Base-by-base conservation (phyloP, 2,113 vertebrate genomes). In the Psephotus haematonotus region DNA sequence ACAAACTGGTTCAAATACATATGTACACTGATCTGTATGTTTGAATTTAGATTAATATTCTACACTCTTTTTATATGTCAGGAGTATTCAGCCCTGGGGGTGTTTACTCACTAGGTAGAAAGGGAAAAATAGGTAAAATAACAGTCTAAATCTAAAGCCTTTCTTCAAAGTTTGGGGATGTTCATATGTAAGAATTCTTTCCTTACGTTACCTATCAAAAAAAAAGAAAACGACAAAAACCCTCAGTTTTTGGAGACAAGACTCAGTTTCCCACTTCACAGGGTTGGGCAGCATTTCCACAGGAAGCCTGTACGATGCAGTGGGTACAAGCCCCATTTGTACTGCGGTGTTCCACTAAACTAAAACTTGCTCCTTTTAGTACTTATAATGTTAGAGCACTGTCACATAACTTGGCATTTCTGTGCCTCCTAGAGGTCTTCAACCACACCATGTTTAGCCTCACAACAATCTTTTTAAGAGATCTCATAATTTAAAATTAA, bases 271-370 rank as follows among this genome's bases (percentile, higher is more conserved):
- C 44, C 22, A 25, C 43, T 70, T 27, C 46, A 31, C 37, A 72
- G 31, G 59, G 49, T 23, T 82, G 50, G 23, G 52, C 2, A 49
- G 7, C 47, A 55, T 33, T 6, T 44, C 31, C 19, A 9, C 17
- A 15, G n/a, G 62, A n/a, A 50, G 28, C 33, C 35, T 39, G n/a
- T 9, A 31, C 0, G 0, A 44, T 5, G n/a, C 18, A 20, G 59
- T 18, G 18, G 17, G 11, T 35, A 2, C 0, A 41, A 35, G 46
- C 57, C 50, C 31, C 31, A 8, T 6, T 53, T 33, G 41, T 31
- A 29, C 49, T 18, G 13, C 0, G 0, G 7, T 31, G 39, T 33
- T 49, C 31, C 70, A 64, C 35, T 4, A 2, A 63, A 52, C 14
- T 62, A 70, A 31, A 17, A 55, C 52, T 52, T 41, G 37, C 33